Evolutionary conservation across 2,797 vertebrate genomes (phyloP), one percentile per base, ranked within the genome.

Genomic region (Uromys caudimaculatus): DNA sequence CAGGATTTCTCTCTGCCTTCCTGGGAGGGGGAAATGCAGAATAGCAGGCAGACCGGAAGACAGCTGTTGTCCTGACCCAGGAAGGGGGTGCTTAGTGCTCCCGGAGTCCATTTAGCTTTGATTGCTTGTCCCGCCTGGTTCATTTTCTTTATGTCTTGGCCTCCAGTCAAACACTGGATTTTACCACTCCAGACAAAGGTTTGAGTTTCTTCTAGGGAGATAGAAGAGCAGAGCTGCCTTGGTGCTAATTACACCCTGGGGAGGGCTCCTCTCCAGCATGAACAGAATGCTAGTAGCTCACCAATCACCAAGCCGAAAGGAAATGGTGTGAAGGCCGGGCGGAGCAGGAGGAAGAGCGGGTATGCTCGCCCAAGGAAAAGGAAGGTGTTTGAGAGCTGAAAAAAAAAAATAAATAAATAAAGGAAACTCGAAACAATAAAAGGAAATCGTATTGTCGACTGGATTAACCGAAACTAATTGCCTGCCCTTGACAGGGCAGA

Each of bases 1-100:
- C 93, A 92, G 97, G 84, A 87, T 14, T 89, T 90, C 78, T 95
- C 78, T 96, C 93, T 84, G 38, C 67, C 93, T 87, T 95, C 38
- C 69, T 47, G 50, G 75, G 44, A 75, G 29, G 16, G 52, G 83
- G 87, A 64, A 64, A 94, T 24, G 92, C 35, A 79, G 92, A 76
- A 69, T 73, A 92, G 88, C 47, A 62, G 19, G 21, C 21, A 7
- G 17, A 6, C 12, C 1, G 78, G 78, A 60, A 60, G 62, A 64
- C 71, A 84, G 3, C 85, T 52, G 35, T 19, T 19, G 50, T 87
- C 85, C 64, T 0, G 0, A 3, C 64, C 75, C 75, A 27, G 47
- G 56, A 67, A 27, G 50, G 56, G 3, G 54, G 2, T 27, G 32
- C 56, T 84, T 77, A 79, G 29, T 52, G 21, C 71, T 24, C 0